Percentiles rank a stretch among this genome's conserved stretches.
phyloP scores from a whole-genome alignment of 2,888 invertebrate species.

The Drosophila neoperkinsi region DNA sequence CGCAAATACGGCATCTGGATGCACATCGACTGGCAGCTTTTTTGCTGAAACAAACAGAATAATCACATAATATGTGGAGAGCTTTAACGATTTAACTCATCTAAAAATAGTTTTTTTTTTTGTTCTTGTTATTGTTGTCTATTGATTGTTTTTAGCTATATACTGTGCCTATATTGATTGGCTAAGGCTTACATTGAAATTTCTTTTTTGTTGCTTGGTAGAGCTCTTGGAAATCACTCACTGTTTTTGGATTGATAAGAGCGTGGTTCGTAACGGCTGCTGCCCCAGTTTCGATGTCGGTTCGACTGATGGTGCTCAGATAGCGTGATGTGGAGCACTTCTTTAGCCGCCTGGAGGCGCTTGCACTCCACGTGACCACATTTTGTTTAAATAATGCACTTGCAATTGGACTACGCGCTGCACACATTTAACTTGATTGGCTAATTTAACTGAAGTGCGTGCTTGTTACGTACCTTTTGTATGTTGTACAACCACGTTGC shows the following conservation, averaged over 20 bases:
- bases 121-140: neutral
- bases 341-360: constrained; percentile 6
- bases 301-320: constrained; percentile 15
- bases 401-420: constrained; percentile 56
- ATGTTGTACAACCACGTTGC: constrained; percentile 4
- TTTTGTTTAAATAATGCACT: constrained; percentile 58
- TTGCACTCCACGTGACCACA: constrained; percentile 28
- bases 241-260: constrained; percentile 56
- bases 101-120: constrained; percentile 22
- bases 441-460: constrained; percentile 36
- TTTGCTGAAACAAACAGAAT: constrained; percentile 88
- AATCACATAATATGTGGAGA: constrained; percentile 7
- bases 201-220: constrained; percentile 89
- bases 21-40: constrained; percentile 94
- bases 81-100: constrained; percentile 12
- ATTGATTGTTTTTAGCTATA: constrained; percentile 14
- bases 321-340: constrained; percentile 4
- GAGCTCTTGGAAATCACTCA: constrained; percentile 86
- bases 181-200: constrained; percentile 89
- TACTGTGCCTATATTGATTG: constrained; percentile 46
- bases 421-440: constrained; percentile 66
- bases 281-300: constrained; percentile 14
- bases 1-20: constrained; percentile 95
- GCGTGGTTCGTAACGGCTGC: constrained; percentile 46
- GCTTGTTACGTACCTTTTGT: constrained; percentile 58